phyloP scores from a whole-genome alignment of 2,888 invertebrate species.

The Xestoiulus laeticollis region DNA sequence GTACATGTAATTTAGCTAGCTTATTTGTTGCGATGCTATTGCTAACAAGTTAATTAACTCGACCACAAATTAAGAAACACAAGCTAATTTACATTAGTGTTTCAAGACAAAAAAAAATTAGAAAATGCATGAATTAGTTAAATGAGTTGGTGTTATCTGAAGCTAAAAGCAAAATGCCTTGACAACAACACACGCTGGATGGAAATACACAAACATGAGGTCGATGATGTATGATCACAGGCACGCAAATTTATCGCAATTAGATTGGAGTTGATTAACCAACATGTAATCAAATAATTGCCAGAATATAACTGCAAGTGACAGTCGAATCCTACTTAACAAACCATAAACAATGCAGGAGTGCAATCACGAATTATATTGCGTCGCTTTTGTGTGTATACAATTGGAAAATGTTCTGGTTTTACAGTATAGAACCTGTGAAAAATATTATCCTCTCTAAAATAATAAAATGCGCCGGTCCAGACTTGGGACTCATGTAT shows the following conservation, averaged over 20 bases:
- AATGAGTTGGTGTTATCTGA: background rate
- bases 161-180: background rate
- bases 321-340: background rate
- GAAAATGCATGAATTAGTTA: background rate
- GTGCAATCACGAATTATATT: background rate
- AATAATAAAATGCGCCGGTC: too few relatives aligned
- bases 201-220: background rate
- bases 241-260: background rate
- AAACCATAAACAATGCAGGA: slow-evolving; percentile 17
- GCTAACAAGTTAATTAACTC: background rate
- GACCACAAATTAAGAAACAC: background rate
- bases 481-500: too few relatives aligned
- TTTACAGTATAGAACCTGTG: too few relatives aligned
- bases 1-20: background rate
- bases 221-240: background rate
- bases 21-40: background rate
- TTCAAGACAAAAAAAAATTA: background rate
- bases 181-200: background rate
- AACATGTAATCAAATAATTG: background rate
- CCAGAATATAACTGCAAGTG: background rate
- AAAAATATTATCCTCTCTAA: too few relatives aligned
- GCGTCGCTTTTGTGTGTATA: too few relatives aligned
- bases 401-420: too few relatives aligned
- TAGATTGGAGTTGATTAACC: background rate
- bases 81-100: background rate